Base-by-base conservation (phyloP, 2,888 invertebrate genomes). In the Xanthia togata region DNA sequence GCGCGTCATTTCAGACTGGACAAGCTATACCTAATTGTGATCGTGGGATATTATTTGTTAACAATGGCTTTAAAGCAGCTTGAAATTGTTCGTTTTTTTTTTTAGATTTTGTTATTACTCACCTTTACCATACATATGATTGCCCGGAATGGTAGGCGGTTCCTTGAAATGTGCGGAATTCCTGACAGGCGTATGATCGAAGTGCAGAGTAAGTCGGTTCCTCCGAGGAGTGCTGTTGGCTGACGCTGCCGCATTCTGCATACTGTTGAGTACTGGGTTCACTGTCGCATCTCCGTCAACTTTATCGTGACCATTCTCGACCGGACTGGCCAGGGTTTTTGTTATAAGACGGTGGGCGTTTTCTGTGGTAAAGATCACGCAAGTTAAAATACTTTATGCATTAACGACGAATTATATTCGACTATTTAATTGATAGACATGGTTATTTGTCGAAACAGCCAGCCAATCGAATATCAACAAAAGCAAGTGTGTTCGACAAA, bases 161-260 rank as follows among this genome's bases (percentile, higher is more conserved):
- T 98, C 98, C 90, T 98, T 97, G 74, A 98, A 97, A 93, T 98
- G 97, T 85, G 98, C 96, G 0, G 98, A 98, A 78, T 98, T 98
- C 89, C 98, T 96, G 5, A 97, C 92, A 0, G 98, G 97, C 41
- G 98, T 97, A 88, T 98, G 97, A 70, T 98, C 98, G 70, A 98
- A 97, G 90, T 98, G 98, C 80, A 98, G 90, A 0, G 98, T 98
- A 70, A 98, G 97, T 75, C 98, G 96, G 87, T 98, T 97, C 50
- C 95, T 90, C 84, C 97, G 97, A 0, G 97, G 97, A 2, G 97
- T 97, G 81, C 95, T 95, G 78, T 90, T 95, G 0, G 94, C 94
- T 3, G 95, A 95, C 0, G 91, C 92, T 0, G 92, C 91, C 26
- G 95, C 96, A 64, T 95, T 96, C 38, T 90, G 90, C 0, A 79